Percentiles rank a stretch among this genome's conserved stretches.
Conservation (phyloP, 2,113 vertebrate genomes). For the Hiodon tergisus region DNA sequence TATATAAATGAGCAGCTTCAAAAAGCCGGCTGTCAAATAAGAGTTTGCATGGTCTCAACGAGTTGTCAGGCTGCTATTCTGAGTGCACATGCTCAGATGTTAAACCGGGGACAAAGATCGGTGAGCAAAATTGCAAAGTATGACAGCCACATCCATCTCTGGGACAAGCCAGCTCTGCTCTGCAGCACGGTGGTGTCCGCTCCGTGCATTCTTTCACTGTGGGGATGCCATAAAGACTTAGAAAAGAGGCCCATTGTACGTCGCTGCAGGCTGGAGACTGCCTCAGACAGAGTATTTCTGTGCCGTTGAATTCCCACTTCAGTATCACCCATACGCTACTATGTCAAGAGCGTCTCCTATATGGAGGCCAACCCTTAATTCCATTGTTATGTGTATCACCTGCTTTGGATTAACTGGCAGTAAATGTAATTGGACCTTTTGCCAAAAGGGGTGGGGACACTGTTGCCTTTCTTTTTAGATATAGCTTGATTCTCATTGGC, state of each 20-base stretch:
- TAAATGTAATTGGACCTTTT: neutral
- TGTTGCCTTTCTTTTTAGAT: too few relatives aligned
- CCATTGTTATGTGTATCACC: neutral
- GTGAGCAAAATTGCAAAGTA: slow-evolving; percentile 33
- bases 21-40: slow-evolving; percentile 11
- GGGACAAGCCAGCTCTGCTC: slow-evolving; percentile 15
- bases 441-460: neutral
- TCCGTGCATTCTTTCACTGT: slow-evolving; percentile 18
- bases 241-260: slow-evolving; percentile 11
- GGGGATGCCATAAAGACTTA: neutral
- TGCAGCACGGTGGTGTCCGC: slow-evolving; percentile 21
- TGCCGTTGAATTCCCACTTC: neutral
- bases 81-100: slow-evolving; percentile 24
- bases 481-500: neutral
- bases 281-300: slow-evolving; percentile 13
- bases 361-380: slow-evolving; percentile 5
- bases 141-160: slow-evolving; percentile 33
- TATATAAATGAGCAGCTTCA: slow-evolving; percentile 9
- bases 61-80: slow-evolving; percentile 13
- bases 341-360: slow-evolving; percentile 1
- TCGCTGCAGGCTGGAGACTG: neutral
- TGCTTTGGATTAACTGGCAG: neutral
- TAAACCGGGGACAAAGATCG: slow-evolving; percentile 14
- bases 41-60: neutral
- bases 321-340: neutral